Evolutionary conservation across 1,140 invertebrate genomes (phyloP), one percentile per base, ranked within the genome.

Genomic region (Drosophila melanica): DNA sequence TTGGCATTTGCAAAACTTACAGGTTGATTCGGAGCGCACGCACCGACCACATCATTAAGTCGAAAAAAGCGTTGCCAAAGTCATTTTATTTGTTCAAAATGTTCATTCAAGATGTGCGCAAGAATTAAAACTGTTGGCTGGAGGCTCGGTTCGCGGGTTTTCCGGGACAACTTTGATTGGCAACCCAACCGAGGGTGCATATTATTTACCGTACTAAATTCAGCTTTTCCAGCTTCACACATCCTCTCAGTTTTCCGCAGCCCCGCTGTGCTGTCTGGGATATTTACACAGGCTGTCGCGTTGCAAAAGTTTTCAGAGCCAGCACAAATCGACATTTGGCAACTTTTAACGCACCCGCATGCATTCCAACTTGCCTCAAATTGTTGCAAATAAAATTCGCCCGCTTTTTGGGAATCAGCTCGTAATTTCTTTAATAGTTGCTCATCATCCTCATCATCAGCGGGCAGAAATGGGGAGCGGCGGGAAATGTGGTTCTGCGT

Each of bases 281-380:
- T 89, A 79, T 87, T 87, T 87, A 79, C 75, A 89, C 82, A 87
- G 84, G 68, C 82, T 87, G 82, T 87, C 84, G 82, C 82, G 84
- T 67, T 48, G 60, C 16, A n/a, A 79, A 89, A 82, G 71, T 87
- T 86, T 87, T 45, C 57, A 65, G 20, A 70, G 37, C 50, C 42
- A 54, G 39, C 57, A 47, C 53, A 62, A 64, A 72, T 67, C 78
- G 70, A 87, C 66, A 71, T 81, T 86, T 66, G 75, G 76, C 79
- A 82, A 87, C 75, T 86, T 89, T 86, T 79, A 87, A 77, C 82
- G 82, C 81, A 79, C 82, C 79, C 82, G 84, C 82, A 87, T 89
- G 79, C 79, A 79, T 82, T 67, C 64, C 55, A 51, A 58, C 79
- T 86, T 86, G 82, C 82, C 71, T 87, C 82, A 76, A 86, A 86